Base-by-base conservation (phyloP, 2,888 invertebrate species). In the Drosophila gaucha region DNA sequence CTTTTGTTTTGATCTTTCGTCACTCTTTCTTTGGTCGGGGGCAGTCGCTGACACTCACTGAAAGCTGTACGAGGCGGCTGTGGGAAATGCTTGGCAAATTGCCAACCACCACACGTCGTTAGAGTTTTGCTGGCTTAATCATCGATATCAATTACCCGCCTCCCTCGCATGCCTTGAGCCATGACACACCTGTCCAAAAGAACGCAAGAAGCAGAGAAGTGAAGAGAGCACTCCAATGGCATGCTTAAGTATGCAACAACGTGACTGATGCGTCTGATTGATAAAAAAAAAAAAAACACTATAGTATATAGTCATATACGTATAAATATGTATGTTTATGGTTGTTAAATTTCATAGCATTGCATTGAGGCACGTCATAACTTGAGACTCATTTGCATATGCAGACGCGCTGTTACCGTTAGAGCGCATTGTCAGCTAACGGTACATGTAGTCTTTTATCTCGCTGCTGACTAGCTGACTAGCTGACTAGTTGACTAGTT, bases 381-480 rank as follows among this genome's bases (percentile, higher is more conserved):
- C 24, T 43, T 36, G 41, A 28, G 10, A n/a, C 44, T 46, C 39
- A 70, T 80, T 84, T 80, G 75, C 85, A 79, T 74, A 59, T 47
- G 51, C 54, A 43, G 31, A 49, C 14, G 58, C 47, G 16, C 24
- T 36, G 24, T 44, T 67, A 67, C 80, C 80, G 86, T 80, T 80
- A 80, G 63, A 67, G 70, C 74, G 84, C 63, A 85, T 78, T 85
- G 79, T 75, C 65, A 66, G 63, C 50, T 78, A 80, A 75, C 83
- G 79, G 78, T 59, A 49, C 55, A 75, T 49, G n/a, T 60, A 22
- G 43, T 30, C 59, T 59, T 47, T 59, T 56, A 56, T 64, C 70
- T 47, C 10, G 22, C 30, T 51, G 46, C 35, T 38, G 31, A 43
- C 41, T 65, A 9, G 18, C 24, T 31, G 50, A 24, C 10, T 26